phyloP scores from a whole-genome alignment of 2,888 invertebrate genomes.

The Xestia sexstrigata region DNA sequence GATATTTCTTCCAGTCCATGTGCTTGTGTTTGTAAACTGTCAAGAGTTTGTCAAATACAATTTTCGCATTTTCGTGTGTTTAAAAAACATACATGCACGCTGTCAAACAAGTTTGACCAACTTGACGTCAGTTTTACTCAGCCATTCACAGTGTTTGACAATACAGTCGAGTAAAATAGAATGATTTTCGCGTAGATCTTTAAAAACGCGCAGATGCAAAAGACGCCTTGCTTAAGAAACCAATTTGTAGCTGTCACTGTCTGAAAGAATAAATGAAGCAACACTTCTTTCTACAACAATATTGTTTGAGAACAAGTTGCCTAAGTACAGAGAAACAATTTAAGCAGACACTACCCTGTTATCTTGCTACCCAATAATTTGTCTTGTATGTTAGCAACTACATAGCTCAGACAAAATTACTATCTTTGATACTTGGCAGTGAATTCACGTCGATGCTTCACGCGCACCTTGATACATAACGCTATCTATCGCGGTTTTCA shows the following conservation, averaged over 20 bases:
- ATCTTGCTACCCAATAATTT: conserved; percentile 6
- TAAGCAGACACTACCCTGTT: background rate
- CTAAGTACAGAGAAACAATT: background rate
- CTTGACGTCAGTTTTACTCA: conserved; percentile 60
- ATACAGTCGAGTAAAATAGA: conserved; percentile 11
- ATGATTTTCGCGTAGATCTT: background rate
- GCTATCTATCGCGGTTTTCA: conserved; percentile 30
- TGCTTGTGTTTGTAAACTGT: conserved; percentile 64
- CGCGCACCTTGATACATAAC: conserved; percentile 6
- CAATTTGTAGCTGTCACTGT: background rate
- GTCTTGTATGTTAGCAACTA: conserved; percentile 11
- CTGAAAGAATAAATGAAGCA: background rate
- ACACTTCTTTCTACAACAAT: background rate
- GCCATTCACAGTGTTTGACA: conserved; percentile 49
- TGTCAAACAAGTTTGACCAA: conserved; percentile 68
- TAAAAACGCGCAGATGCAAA: background rate
- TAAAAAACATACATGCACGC: conserved; percentile 60
- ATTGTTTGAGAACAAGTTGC: background rate
- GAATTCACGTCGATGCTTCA: conserved; percentile 26
- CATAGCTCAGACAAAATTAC: conserved; percentile 25
- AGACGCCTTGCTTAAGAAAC: background rate
- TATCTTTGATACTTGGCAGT: conserved; percentile 44
- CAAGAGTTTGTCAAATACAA: conserved; percentile 63
- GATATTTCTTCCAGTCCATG: conserved; percentile 44
- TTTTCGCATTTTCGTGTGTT: conserved; percentile 66